Percentiles rank a stretch among this genome's conserved stretches.
Evolutionary conservation across 1,140 invertebrate genomes (phyloP).

Genomic region (Leptopilina clavipes): DNA sequence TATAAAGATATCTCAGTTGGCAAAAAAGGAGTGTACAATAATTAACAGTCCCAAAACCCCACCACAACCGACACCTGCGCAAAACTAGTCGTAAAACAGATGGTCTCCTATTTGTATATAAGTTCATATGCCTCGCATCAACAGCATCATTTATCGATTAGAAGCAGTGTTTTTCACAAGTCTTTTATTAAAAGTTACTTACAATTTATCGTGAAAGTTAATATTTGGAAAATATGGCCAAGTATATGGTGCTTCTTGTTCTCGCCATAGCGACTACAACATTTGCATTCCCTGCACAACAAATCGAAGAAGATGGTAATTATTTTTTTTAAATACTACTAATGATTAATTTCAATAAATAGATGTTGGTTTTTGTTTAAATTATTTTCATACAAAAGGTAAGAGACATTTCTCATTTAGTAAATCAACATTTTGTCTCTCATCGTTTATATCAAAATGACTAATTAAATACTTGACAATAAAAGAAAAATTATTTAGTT

Average conservation of each 20-base stretch:
- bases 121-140: background rate
- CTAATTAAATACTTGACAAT: too few species aligned
- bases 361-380: too few species aligned
- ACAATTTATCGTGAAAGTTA: background rate
- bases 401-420: too few species aligned
- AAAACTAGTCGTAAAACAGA: constrained; percentile 4
- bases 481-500: too few species aligned
- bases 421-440: too few species aligned
- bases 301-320: background rate
- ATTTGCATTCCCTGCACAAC: background rate
- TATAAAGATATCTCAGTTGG: background rate
- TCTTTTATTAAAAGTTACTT: background rate
- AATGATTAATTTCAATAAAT: background rate
- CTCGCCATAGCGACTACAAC: background rate
- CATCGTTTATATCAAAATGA: too few species aligned
- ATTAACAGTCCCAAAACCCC: constrained; percentile 23
- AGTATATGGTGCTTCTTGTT: background rate
- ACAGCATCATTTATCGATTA: background rate
- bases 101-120: constrained; percentile 9
- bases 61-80: constrained; percentile 3
- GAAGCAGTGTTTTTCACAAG: background rate
- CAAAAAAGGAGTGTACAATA: background rate
- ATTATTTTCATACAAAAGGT: too few species aligned
- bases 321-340: background rate
- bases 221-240: background rate